phyloP scores from a whole-genome alignment of 2,113 vertebrate genomes.

The Proterorhinus semilunaris region DNA sequence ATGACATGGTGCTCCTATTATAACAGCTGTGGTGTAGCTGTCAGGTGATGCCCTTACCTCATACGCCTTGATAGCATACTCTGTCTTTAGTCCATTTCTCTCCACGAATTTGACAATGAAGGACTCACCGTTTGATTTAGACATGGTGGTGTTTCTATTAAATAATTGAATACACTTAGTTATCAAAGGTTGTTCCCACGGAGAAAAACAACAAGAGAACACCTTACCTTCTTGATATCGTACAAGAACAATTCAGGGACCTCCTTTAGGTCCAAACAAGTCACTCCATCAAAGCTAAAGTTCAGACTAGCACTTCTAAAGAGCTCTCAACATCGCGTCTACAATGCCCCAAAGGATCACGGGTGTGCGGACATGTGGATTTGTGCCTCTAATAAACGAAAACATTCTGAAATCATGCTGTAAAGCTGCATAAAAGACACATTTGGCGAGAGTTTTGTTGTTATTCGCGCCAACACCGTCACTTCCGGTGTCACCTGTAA shows the following conservation, averaged over 20 bases:
- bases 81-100: slow-evolving; percentile 72
- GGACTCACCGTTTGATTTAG: slow-evolving; percentile 70
- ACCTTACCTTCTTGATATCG: neutral
- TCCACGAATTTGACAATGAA: slow-evolving; percentile 91
- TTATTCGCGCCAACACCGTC: slow-evolving; percentile 58
- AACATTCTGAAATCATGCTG: neutral
- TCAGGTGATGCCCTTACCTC: slow-evolving; percentile 77
- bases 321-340: neutral
- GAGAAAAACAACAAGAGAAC: neutral
- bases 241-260: neutral
- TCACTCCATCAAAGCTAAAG: neutral
- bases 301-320: neutral
- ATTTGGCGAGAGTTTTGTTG: slow-evolving; percentile 27
- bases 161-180: too few species aligned
- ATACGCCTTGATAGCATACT: slow-evolving; percentile 84
- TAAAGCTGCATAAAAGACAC: neutral
- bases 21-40: neutral
- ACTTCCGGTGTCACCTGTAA: slow-evolving; percentile 38
- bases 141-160: slow-evolving; percentile 77
- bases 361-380: neutral
- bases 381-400: accelerated
- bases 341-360: neutral
- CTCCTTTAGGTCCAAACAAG: neutral
- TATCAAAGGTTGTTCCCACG: too few species aligned
- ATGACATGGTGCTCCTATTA: neutral